phyloP scores from a whole-genome alignment of 2,888 invertebrate genomes.

The Acronicta psi region DNA sequence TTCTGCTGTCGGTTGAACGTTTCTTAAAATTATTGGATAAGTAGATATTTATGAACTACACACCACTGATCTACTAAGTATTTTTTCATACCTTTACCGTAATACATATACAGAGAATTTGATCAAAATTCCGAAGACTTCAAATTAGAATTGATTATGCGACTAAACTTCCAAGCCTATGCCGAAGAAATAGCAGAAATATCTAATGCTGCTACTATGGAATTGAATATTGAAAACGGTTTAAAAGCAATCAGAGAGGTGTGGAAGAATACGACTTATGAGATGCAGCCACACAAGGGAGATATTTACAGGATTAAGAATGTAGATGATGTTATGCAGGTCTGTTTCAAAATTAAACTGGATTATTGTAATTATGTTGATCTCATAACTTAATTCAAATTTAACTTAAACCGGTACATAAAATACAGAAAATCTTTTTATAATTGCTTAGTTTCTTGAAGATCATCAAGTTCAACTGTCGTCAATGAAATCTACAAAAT shows the following conservation, averaged over 20 bases:
- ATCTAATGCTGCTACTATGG: constrained; percentile 96
- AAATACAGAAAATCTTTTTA: not conserved
- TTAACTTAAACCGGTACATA: not conserved
- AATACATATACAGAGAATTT: constrained; percentile 89
- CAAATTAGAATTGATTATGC: constrained; percentile 94
- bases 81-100: not conserved
- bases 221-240: constrained; percentile 95
- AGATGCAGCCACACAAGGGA: constrained; percentile 92
- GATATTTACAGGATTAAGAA: constrained; percentile 92
- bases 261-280: constrained; percentile 93
- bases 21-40: no score
- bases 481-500: constrained; percentile 96
- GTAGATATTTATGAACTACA: not conserved
- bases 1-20: no score
- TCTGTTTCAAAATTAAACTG: constrained; percentile 37
- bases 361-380: not conserved
- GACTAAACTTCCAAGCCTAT: constrained; percentile 94
- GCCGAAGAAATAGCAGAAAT: constrained; percentile 95
- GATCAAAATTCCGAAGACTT: constrained; percentile 94
- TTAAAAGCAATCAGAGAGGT: constrained; percentile 91
- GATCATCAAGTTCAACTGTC: constrained; percentile 95
- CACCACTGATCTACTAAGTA: not conserved
- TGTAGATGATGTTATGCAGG: constrained; percentile 94
- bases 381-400: no score
- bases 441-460: constrained; percentile 89